Percentiles rank a stretch among this genome's conserved stretches.
Conservation (phyloP, 2,797 vertebrate genomes). For the Darevskia mixta region DNA sequence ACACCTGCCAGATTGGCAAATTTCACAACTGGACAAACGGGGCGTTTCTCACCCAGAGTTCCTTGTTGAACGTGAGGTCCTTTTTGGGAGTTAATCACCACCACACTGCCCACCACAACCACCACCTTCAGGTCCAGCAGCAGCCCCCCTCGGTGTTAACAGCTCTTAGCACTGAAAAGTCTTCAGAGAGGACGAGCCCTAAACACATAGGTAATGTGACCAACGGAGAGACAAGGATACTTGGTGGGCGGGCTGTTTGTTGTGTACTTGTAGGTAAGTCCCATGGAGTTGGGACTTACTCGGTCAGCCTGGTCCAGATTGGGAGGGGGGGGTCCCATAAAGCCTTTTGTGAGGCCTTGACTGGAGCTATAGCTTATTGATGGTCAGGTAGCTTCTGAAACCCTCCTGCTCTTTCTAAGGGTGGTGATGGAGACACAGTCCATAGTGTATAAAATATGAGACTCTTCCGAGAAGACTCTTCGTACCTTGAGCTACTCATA, state of each 20-base stretch:
- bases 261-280: not conserved
- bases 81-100: conserved; percentile 95
- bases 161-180: conserved; percentile 86
- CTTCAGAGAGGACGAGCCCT: conserved; percentile 88
- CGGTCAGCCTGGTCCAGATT: not conserved
- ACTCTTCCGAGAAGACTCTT: not conserved
- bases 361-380: not conserved
- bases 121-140: conserved; percentile 84
- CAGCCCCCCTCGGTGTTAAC: conserved; percentile 85
- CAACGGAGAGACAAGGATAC: not conserved
- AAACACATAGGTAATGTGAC: conserved; percentile 91
- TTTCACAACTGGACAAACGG: conserved; percentile 99
- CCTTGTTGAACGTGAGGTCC: conserved; percentile 94
- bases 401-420: not conserved
- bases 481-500: not conserved
- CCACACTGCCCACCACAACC: conserved; percentile 84
- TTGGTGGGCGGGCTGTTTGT: not conserved
- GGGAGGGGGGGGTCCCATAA: not conserved
- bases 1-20: conserved; percentile 98
- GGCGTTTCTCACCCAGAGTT: conserved; percentile 95
- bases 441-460: not conserved
- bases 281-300: not conserved
- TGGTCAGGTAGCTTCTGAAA: not conserved
- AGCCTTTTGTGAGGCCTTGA: not conserved
- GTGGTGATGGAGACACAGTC: not conserved